Conservation (phyloP, 2,888 invertebrate species). For the Meganola albula region DNA sequence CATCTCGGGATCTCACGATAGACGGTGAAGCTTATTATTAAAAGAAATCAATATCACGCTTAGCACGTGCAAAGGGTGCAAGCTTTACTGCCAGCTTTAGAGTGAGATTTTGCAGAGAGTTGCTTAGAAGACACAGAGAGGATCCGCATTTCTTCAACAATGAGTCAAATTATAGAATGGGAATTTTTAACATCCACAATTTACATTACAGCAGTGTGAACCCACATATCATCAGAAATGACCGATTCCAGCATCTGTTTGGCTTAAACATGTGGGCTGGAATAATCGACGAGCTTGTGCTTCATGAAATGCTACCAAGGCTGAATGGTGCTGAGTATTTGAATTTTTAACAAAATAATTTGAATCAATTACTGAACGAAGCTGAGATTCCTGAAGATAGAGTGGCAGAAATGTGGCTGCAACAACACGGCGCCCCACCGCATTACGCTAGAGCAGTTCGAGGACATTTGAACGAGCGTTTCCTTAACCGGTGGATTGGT, state of each 20-base stretch:
- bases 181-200: constrained; percentile 16
- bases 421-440: constrained; percentile 9
- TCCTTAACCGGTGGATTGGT: constrained; percentile 11
- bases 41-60: constrained; percentile 11
- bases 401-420: constrained; percentile 8
- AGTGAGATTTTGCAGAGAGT: constrained; percentile 17
- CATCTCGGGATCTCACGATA: constrained; percentile 13
- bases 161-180: constrained; percentile 12
- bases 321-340: constrained; percentile 16
- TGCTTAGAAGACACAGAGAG: constrained; percentile 14
- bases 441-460: constrained; percentile 9
- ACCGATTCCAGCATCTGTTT: constrained; percentile 14
- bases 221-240: constrained; percentile 10
- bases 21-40: constrained; percentile 11
- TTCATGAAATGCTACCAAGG: constrained; percentile 13
- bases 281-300: constrained; percentile 9
- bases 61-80: constrained; percentile 17
- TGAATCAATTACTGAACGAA: constrained; percentile 4
- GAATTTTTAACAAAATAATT: constrained; percentile 15
- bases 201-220: constrained; percentile 13
- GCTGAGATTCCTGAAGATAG: constrained; percentile 7
- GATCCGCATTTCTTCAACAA: constrained; percentile 16
- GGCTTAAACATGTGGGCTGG: constrained; percentile 15
- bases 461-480: constrained; percentile 9
- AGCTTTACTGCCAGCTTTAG: constrained; percentile 11